Percentiles rank a stretch among this genome's conserved stretches.
Evolutionary conservation across 2,888 invertebrate genomes (phyloP).

Genomic region (Mylabris sibirica): DNA sequence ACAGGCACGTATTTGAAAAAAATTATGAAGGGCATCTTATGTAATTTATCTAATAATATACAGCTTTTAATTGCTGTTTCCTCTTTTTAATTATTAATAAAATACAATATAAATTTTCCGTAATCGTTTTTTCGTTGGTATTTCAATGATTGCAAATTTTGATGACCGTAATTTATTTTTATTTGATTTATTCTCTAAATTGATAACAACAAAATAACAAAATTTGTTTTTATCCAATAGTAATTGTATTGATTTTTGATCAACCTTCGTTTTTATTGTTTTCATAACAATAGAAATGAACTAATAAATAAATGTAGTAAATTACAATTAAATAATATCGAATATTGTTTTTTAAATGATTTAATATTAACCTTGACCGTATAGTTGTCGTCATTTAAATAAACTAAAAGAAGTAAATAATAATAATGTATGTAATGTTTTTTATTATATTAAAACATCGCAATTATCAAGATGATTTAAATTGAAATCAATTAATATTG

Average conservation of each 20-base stretch:
- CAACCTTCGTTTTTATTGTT: slow-evolving; percentile 2
- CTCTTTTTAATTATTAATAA: too few species aligned
- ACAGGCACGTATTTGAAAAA: slow-evolving; percentile 6
- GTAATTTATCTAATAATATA: background rate
- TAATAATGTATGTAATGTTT: background rate
- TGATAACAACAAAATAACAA: background rate
- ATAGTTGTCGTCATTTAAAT: background rate
- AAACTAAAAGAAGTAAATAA: background rate
- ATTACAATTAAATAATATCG: background rate
- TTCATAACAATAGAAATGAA: background rate
- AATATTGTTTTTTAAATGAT: background rate
- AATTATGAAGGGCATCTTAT: background rate
- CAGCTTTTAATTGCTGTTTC: background rate
- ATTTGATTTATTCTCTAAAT: background rate
- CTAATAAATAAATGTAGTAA: background rate
- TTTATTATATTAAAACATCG: background rate
- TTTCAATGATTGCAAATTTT: background rate
- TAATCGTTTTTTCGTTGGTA: background rate
- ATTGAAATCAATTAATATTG: slow-evolving; percentile 9
- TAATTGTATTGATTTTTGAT: background rate
- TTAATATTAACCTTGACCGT: slow-evolving; percentile 9
- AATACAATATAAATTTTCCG: too few species aligned
- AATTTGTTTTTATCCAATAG: slow-evolving; percentile 6
- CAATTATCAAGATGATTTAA: slow-evolving; percentile 1
- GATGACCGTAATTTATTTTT: background rate